Base-by-base conservation (phyloP, 2,113 vertebrate species). In the Pontoporia blainvillei region DNA sequence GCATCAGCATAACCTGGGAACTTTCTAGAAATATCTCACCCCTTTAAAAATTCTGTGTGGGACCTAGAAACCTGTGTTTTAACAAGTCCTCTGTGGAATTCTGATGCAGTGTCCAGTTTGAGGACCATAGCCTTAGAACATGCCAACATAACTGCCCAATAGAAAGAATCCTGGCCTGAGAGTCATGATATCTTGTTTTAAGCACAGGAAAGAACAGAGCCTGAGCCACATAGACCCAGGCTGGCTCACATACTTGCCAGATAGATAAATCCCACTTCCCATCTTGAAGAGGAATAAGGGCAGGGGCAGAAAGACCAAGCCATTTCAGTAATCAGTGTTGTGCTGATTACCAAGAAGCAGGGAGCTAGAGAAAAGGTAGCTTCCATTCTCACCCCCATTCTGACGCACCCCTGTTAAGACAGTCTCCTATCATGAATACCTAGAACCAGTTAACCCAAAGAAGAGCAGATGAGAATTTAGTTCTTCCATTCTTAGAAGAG, bases 401-500 rank as follows among this genome's bases (percentile, higher is more conserved):
- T 18, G 25, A 41, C 5, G 20, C 5, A 36, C 46, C 17, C 46
- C 54, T 52, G 25, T 36, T 52, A 39, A 67, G 13, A 62, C 2
- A 23, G 34, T 59, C 59, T 89, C 64, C 72, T 23, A 9, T 25
- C 67, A n/a, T 66, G 76, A 81, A 66, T 23, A 8, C 85, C 73
- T 41, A 84, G 71, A 36, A 61, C 25, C 86, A 66, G 67, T 13
- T 64, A 52, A 44, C 49, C 73, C 72, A 86, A 27, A 90, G 44
- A 78, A 66, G 4, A 75, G 11, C 81, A 91, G 57, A 29, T 87
- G 39, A n/a, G 82, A 81, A 62, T 61, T 76, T 46, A 75, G 2
- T 73, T 71, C 76, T 90, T 93, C 49, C 86, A 17, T 91, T 91
- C 86, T 96, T 90, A 84, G 61, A 94, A 92, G 72, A 96, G 25